These are phyloP conservation scores for Chrysolina oricalcia DNA, from an alignment of 2,888 invertebrate species.

Conservation along the genomic window DNA sequence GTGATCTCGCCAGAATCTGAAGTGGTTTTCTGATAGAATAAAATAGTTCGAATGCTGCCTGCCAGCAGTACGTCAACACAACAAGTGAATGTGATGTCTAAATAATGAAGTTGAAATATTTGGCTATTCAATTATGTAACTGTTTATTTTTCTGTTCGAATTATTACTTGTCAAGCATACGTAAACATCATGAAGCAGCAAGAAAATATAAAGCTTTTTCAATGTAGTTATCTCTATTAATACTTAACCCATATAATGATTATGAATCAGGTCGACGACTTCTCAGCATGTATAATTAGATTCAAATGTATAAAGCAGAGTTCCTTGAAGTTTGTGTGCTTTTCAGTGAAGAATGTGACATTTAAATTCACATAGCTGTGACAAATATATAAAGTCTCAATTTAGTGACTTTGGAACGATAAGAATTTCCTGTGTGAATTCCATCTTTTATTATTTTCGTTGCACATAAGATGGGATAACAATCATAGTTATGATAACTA, in stretches of 20 bases:
- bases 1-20: not conserved
- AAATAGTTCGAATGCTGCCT: conserved; percentile 1
- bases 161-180: conserved; percentile 39
- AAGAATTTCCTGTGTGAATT: too few species aligned
- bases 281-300: conserved; percentile 49
- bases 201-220: conserved; percentile 44
- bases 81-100: conserved; percentile 11
- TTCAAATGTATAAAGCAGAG: conserved; percentile 42
- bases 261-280: conserved; percentile 54
- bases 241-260: conserved; percentile 54
- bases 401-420: not conserved
- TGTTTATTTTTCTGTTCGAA: conserved; percentile 38
- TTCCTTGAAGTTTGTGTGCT: conserved; percentile 4
- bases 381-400: not conserved
- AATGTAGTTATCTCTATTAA: conserved; percentile 51
- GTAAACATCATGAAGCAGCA: conserved; percentile 33
- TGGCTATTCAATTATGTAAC: conserved; percentile 31
- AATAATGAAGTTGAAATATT: conserved; percentile 25
- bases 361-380: not conserved
- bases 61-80: not conserved
- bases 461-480: not conserved
- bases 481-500: not conserved
- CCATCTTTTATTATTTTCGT: too few species aligned
- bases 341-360: not conserved
- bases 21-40: conserved; percentile 3